Evolutionary conservation across 35 echinoderm and acorn worm species (phyloP).

Genomic region (Ophiothrix spiculata): DNA sequence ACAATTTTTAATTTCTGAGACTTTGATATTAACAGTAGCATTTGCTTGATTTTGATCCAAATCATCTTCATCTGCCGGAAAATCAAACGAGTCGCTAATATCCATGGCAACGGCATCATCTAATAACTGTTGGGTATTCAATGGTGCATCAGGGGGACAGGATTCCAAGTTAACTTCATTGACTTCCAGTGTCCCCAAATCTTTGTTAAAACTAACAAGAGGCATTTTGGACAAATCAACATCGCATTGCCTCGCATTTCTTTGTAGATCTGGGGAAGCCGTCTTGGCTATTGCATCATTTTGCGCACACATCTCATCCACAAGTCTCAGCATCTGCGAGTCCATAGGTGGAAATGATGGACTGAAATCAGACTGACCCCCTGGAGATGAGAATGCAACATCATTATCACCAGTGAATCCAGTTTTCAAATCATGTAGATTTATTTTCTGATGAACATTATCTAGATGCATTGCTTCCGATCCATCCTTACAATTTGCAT

Average conservation of each 20-base stretch:
- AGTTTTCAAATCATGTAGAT: too few relatives aligned
- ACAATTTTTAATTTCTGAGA: too few relatives aligned
- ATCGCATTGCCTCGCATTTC: not conserved
- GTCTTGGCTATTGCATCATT: slow-evolving; percentile 60
- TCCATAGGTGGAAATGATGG: slow-evolving; percentile 57
- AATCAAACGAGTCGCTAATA: not conserved
- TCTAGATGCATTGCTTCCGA: too few relatives aligned
- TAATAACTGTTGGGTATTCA: not conserved
- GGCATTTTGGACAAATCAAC: not conserved
- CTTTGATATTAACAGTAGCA: too few relatives aligned
- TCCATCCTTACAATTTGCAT: too few relatives aligned
- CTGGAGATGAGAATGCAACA: not conserved
- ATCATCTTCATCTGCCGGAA: not conserved
- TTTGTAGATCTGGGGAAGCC: slow-evolving; percentile 61
- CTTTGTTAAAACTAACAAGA: not conserved
- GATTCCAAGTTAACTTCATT: not conserved
- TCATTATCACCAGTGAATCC: not conserved
- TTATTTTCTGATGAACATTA: too few relatives aligned
- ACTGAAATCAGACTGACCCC: slow-evolving; percentile 12
- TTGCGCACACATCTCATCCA: slow-evolving; percentile 56
- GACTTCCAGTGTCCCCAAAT: not conserved
- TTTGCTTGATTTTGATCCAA: not conserved
- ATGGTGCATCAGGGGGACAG: not conserved
- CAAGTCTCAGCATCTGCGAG: slow-evolving; percentile 56
- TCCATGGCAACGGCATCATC: not conserved